Percentiles rank a stretch among this genome's conserved stretches.
Conservation (phyloP, 2,113 vertebrate species). For the Micronycteris hirsuta region DNA sequence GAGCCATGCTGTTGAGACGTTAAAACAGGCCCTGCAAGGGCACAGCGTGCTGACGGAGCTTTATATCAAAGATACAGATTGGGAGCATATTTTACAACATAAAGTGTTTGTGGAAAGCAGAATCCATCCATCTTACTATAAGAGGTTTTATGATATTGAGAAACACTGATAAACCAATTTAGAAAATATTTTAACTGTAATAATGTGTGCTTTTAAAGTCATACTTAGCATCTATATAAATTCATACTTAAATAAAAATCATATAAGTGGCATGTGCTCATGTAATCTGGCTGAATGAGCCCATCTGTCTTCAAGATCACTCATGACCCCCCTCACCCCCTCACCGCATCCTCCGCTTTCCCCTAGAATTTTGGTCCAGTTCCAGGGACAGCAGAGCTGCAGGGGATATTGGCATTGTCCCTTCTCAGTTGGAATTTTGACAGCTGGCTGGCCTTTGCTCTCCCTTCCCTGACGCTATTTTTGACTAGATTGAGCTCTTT, state of each 20-base stretch:
- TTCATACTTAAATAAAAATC: constrained; percentile 49
- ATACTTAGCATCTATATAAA: background rate
- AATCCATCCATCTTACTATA: background rate
- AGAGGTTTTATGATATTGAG: background rate
- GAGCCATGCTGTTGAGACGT: background rate
- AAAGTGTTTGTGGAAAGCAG: background rate
- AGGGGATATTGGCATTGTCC: background rate
- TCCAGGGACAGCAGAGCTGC: background rate
- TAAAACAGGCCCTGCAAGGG: background rate
- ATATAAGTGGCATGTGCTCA: constrained; percentile 13
- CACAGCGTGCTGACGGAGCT: background rate
- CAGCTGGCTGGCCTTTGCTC: background rate
- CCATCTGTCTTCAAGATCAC: background rate
- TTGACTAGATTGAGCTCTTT: background rate
- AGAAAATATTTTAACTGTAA: constrained; percentile 33
- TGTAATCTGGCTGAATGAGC: constrained; percentile 29
- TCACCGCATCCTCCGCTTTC: too few species aligned
- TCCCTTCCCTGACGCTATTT: background rate
- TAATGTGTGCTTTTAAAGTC: constrained; percentile 18
- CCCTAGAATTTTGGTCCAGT: background rate
- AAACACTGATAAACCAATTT: constrained; percentile 28
- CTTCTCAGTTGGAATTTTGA: background rate
- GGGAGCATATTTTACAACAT: background rate
- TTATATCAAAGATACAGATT: background rate
- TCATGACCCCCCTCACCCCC: too few species aligned